These are phyloP conservation scores for Limnephilus rhombicus DNA, from an alignment of 2,888 invertebrate species.

Conservation along the genomic window DNA sequence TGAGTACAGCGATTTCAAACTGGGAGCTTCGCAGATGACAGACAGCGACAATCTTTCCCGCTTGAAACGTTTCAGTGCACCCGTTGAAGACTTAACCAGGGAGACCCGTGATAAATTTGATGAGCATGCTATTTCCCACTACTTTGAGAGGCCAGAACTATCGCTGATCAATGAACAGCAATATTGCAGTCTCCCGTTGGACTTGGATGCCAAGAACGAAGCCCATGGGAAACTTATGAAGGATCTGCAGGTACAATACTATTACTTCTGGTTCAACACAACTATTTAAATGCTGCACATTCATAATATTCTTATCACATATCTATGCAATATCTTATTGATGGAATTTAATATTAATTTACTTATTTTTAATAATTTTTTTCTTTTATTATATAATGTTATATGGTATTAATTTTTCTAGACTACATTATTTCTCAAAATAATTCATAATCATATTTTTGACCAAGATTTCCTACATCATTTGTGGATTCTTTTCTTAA, in stretches of 20 bases:
- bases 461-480: no score
- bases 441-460: no score
- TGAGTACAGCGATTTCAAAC: neutral
- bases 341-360: neutral
- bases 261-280: neutral
- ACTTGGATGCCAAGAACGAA: constrained; percentile 3
- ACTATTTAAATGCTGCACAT: neutral
- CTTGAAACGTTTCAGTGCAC: neutral
- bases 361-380: neutral
- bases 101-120: neutral
- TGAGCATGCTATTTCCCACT: neutral
- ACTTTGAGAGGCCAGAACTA: neutral
- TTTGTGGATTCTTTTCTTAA: no score
- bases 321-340: neutral
- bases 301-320: neutral
- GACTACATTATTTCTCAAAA: no score
- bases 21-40: neutral
- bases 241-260: neutral
- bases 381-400: no score
- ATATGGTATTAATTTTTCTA: no score
- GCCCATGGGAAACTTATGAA: neutral
- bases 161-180: neutral
- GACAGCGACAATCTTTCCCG: neutral
- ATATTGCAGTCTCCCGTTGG: neutral
- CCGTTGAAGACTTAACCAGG: neutral